Evolutionary conservation across 2,113 vertebrate species (phyloP).

Genomic region (Plecturocebus donacophilus): DNA sequence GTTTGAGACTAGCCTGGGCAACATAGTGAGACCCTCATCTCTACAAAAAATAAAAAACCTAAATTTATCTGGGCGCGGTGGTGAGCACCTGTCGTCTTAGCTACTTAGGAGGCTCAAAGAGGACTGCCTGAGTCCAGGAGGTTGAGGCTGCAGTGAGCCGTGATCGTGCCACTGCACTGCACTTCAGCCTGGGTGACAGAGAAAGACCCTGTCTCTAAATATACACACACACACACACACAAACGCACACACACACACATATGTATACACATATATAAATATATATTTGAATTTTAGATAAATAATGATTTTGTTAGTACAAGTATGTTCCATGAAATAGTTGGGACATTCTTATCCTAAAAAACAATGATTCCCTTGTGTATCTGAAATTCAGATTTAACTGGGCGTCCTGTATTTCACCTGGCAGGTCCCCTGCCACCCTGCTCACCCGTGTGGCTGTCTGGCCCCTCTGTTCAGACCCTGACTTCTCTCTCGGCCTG

Average conservation of each 20-base stretch:
- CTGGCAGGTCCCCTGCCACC: background rate
- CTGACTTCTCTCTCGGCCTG: background rate
- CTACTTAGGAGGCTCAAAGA: background rate
- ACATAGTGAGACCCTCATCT: no score
- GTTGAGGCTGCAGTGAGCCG: background rate
- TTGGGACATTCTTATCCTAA: background rate
- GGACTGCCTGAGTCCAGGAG: background rate
- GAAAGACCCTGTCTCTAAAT: no score
- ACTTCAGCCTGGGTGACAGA: no score
- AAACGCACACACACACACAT: no score
- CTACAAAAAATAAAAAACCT: no score
- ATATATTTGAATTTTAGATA: background rate
- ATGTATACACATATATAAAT: no score
- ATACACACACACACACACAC: no score
- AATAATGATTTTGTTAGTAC: background rate
- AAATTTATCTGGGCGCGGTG: background rate
- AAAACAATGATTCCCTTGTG: background rate
- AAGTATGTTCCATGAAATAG: background rate
- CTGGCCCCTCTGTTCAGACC: background rate
- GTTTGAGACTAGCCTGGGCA: no score
- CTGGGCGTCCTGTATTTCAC: fast-evolving
- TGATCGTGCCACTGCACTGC: no score
- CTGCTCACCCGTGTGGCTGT: background rate
- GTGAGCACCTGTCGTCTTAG: no score
- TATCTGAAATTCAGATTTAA: background rate